Evolutionary conservation across 2,113 vertebrate genomes (phyloP).

Genomic region (Turnix velox): DNA sequence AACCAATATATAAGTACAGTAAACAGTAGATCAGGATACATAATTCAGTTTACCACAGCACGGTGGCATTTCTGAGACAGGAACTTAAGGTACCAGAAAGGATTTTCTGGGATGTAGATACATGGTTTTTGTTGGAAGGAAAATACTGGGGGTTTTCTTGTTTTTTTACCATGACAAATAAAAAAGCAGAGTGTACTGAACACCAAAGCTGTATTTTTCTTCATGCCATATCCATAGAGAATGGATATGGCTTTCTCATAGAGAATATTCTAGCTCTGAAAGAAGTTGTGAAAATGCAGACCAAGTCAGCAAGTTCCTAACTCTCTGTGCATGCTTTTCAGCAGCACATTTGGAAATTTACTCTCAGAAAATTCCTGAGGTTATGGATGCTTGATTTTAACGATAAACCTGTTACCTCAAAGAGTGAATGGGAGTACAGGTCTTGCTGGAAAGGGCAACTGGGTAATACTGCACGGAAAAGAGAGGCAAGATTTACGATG

Average conservation of each 20-base stretch:
- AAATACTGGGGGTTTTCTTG: neutral
- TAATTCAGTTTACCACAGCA: neutral
- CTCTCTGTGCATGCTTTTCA: neutral
- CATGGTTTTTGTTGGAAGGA: neutral
- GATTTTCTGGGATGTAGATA: neutral
- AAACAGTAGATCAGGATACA: neutral
- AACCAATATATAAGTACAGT: neutral
- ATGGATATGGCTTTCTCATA: neutral
- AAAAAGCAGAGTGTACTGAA: neutral
- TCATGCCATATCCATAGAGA: neutral
- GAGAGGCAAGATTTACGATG: neutral
- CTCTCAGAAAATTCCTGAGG: neutral
- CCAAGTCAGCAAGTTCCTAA: neutral
- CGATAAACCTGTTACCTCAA: neutral
- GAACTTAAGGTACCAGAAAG: neutral
- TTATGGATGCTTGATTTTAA: neutral
- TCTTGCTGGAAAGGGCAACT: neutral
- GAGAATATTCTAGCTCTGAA: neutral
- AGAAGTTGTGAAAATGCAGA: neutral
- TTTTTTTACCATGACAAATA: neutral
- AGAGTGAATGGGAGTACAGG: neutral
- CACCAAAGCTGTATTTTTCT: neutral
- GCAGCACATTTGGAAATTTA: neutral
- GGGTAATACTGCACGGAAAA: neutral
- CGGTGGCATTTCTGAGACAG: neutral